Base-by-base conservation (phyloP, 2,888 invertebrate genomes). In the Hedya salicella region DNA sequence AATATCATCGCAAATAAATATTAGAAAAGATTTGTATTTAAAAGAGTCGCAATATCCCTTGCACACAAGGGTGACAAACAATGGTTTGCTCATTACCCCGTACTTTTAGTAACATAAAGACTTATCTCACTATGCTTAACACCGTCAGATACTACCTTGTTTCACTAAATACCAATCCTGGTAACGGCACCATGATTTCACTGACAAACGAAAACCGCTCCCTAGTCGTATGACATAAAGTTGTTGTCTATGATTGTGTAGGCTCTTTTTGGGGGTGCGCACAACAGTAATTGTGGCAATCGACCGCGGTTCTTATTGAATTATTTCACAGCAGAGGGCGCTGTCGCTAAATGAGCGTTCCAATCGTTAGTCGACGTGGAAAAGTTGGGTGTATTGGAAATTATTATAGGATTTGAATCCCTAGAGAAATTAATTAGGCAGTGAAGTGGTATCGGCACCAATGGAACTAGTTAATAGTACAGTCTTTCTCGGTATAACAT, bases 61-160 rank as follows among this genome's bases (percentile, higher is more conserved):
- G 36, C 36, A 70, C 70, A 63, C 71, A 69, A 70, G 73, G 73
- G 75, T 75, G 73, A 68, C 73, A 77, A 76, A 78, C 80, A 79
- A 78, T 76, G 74, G 77, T 70, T 71, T 73, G 74, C 73, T 73
- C 75, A 36, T 52, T 36, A 52, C 16, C 4, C 30, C 11, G 36
- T 36, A 11, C 32, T 1, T 5, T 17, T 52, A 17, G 11, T 32
- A 1, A 13, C 11, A 13, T 16, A 52, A 16, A 11, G 32, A 32
- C 11, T 13, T 14, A 36, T 32, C 5, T 36, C 13, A 6, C 4
- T 32, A 49, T 9, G 11, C 16, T 4, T 11, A 4, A 3, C 32
- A 13, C 9, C 13, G 32, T 13, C 6, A 8, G 13, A 5, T 36
- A 52, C 17, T 3, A 52, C 52, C 52, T 52, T 52, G 13, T 49